Conservation (phyloP, 2,888 invertebrate genomes). For the Dryadula phaetusa region DNA sequence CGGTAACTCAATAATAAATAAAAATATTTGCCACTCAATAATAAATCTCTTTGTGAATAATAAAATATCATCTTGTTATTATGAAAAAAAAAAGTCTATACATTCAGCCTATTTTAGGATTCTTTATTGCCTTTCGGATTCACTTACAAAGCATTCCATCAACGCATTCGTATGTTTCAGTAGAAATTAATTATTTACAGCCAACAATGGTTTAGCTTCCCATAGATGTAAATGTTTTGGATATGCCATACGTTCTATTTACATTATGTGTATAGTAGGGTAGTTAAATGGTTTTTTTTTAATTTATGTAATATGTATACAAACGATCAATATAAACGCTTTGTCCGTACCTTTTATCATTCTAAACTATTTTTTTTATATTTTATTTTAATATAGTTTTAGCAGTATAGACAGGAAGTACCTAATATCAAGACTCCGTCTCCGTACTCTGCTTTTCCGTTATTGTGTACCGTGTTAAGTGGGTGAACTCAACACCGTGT, state of each 20-base stretch:
- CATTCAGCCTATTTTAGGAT: not conserved
- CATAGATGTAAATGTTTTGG: not conserved
- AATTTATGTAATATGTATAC: too few relatives aligned
- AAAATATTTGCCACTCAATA: constrained; percentile 1
- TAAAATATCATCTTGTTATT: constrained; percentile 6
- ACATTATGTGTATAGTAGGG: not conserved
- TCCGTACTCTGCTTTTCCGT: too few relatives aligned
- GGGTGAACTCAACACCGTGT: too few relatives aligned
- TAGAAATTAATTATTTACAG: constrained; percentile 31
- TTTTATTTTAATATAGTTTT: too few relatives aligned
- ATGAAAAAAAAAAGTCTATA: not conserved
- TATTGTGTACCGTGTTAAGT: too few relatives aligned
- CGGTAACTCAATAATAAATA: not conserved
- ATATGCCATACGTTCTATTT: not conserved
- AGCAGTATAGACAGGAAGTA: too few relatives aligned
- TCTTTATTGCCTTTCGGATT: constrained; percentile 20
- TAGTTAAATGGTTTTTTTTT: too few relatives aligned
- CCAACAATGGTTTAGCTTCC: constrained; percentile 19
- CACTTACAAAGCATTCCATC: constrained; percentile 26
- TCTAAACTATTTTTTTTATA: too few relatives aligned
- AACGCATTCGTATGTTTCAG: constrained; percentile 28
- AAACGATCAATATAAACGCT: too few relatives aligned
- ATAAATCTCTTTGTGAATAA: not conserved
- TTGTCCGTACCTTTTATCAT: too few relatives aligned
- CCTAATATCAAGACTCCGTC: too few relatives aligned